Evolutionary conservation across 1,140 invertebrate genomes (phyloP), one percentile per base, ranked within the genome.

Genomic region (Dinoponera quadriceps): DNA sequence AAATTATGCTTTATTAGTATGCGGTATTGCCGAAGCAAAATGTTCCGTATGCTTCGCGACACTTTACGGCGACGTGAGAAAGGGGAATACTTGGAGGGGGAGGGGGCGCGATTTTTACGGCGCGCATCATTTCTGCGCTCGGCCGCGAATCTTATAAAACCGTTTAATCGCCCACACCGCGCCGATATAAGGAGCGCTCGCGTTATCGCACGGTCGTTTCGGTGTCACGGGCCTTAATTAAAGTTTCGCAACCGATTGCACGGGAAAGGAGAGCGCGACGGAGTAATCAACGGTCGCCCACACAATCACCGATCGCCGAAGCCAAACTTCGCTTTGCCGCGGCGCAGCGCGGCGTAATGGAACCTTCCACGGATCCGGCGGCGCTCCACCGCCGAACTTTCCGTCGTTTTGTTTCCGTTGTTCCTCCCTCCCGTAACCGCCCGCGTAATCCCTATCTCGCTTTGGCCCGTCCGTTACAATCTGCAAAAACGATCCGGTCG

Each of bases 181-280:
- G 7, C 25, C 48, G 57, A 59, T 72, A 77, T 54, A 80, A 87
- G 82, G 73, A 78, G 72, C 55, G 49, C 57, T 33, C 60, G 68
- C 72, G 85, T 83, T 87, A 87, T 87, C 86, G 72, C 38, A 33
- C 74, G 55, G 71, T 82, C 87, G 77, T 88, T 87, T 89, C 72
- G 86, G 77, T n/a, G n/a, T 89, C 89, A 83, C 82, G 82, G 38
- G 72, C 84, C 89, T 90, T 89, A 90, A 89, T 88, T 89, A 88
- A 89, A 90, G 88, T 90, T 90, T 90, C 72, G 84, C 89, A 89
- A 90, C 88, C 87, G 86, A 88, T 90, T 90, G 88, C 83, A 74
- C 80, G 73, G 33, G n/a, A n/a, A 33, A 77, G 49, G 62, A 78
- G 88, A 88, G 57, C 86, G 77, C 75, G 75, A 88, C 82, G 85